Conservation (phyloP, 1,140 invertebrate genomes). For the Drosophila nigrodunni region DNA sequence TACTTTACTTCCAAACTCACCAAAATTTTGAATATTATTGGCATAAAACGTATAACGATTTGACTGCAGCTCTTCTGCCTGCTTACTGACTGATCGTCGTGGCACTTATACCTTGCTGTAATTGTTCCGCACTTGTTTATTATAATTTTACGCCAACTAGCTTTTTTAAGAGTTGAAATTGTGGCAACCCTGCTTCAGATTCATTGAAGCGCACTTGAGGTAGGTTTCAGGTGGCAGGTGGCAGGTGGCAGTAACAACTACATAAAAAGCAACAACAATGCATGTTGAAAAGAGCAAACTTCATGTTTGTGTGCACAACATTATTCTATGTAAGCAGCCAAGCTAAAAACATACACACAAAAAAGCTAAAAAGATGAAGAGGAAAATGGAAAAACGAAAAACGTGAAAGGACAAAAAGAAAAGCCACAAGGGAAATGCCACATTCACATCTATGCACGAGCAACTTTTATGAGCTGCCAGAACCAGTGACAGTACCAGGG, state of each 20-base stretch:
- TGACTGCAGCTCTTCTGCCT: too few relatives aligned
- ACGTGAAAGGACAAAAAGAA: slow-evolving; percentile 4
- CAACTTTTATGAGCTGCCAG: slow-evolving; percentile 45
- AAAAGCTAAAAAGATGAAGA: not conserved
- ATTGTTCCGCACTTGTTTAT: too few relatives aligned
- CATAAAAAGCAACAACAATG: slow-evolving; percentile 2
- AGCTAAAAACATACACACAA: slow-evolving; percentile 20
- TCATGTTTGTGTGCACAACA: slow-evolving; percentile 62
- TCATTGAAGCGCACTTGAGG: slow-evolving; percentile 36
- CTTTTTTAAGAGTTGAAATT: too few relatives aligned
- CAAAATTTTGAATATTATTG: too few relatives aligned
- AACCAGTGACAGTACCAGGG: not conserved
- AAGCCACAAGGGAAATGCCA: slow-evolving; percentile 36
- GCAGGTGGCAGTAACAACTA: not conserved
- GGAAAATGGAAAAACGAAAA: not conserved
- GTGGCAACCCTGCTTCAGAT: not conserved
- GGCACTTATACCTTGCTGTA: too few relatives aligned
- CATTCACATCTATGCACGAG: slow-evolving; percentile 56
- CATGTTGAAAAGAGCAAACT: slow-evolving; percentile 50
- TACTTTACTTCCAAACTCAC: too few relatives aligned
- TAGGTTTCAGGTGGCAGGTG: not conserved
- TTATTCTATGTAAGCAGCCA: slow-evolving; percentile 69
- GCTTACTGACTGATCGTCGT: too few relatives aligned
- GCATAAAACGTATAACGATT: too few relatives aligned
- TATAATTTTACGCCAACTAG: too few relatives aligned